Base-by-base conservation (phyloP, 2,888 invertebrate species). In the Lasius platythorax region DNA sequence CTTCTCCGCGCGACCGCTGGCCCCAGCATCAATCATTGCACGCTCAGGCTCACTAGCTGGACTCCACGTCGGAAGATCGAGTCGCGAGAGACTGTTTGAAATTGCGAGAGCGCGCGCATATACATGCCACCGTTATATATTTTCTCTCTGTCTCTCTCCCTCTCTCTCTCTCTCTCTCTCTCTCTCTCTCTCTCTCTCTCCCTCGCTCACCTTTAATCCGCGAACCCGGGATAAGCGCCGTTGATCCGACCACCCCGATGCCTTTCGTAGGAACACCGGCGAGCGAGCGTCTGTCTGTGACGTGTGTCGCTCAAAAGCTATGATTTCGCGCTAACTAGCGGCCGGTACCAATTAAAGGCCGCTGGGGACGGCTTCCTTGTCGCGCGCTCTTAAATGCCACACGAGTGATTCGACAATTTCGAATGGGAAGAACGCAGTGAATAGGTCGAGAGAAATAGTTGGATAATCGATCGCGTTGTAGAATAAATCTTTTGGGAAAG, bases 21-120 rank as follows among this genome's bases (percentile, higher is more conserved):
- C 88, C 91, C 89, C 90, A 91, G 94, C 94, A 94, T 94, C 94
- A 94, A 94, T 94, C 94, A 94, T 93, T 93, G 92, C 92, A 89
- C 92, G 91, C 92, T 92, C 91, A 89, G 89, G 78, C 91, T 85
- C 91, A 87, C 91, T 91, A 89, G 87, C 87, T 75, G 90, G 84
- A 90, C 89, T 88, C 85, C 87, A 84, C 91, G 84, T 84, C 82
- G 85, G 84, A 87, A 87, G 87, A 91, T 91, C 89, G 90, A 92
- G 90, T 92, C 92, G 88, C 91, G 87, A 91, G 91, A 89, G 89
- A 91, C 91, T 92, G 91, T 93, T 93, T 92, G 86, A 90, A 90
- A 91, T 91, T 91, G 86, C 86, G 85, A 86, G 84, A 58, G 11
- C 61, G 33, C 46, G 43, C 58, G 11, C 58, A 6, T 28, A 4